phyloP scores from a whole-genome alignment of 2,113 vertebrate species.

The Mormoops blainvillei region DNA sequence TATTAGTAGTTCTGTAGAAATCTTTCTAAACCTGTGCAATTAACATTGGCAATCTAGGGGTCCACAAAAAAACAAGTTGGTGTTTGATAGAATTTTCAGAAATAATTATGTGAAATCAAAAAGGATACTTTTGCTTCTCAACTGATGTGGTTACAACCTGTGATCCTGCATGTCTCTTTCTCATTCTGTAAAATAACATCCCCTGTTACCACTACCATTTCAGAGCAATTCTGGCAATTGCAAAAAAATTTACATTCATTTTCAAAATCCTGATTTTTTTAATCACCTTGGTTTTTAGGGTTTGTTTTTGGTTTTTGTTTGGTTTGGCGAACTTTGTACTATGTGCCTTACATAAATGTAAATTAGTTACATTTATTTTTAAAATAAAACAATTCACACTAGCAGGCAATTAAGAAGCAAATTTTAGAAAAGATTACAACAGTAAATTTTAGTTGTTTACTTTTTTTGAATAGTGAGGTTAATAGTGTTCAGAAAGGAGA shows the following conservation, averaged over 20 bases:
- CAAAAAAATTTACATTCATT: not conserved
- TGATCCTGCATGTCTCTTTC: not conserved
- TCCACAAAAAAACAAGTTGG: not conserved
- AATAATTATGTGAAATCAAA: not conserved
- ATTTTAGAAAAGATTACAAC: not conserved
- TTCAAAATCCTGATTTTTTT: not conserved
- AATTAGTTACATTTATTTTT: conserved; percentile 46
- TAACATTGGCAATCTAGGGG: not conserved
- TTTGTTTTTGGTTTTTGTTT: not conserved
- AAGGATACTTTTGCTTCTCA: not conserved
- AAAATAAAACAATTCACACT: conserved; percentile 22
- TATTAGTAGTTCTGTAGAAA: not conserved
- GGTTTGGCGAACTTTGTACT: not conserved
- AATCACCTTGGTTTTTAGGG: not conserved
- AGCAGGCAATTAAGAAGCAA: not conserved
- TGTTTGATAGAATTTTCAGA: not conserved
- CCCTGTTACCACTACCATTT: not conserved
- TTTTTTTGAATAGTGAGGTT: not conserved
- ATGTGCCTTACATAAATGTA: not conserved
- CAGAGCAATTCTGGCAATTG: not conserved
- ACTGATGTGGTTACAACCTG: not conserved
- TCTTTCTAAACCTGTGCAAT: not conserved
- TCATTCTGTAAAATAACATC: conserved; percentile 1
- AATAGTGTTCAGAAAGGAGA: not conserved
- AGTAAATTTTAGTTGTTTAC: not conserved